Evolutionary conservation across 2,797 vertebrate species (phyloP), one percentile per base, ranked within the genome.

Genomic region (Aplochiton taeniatus): DNA sequence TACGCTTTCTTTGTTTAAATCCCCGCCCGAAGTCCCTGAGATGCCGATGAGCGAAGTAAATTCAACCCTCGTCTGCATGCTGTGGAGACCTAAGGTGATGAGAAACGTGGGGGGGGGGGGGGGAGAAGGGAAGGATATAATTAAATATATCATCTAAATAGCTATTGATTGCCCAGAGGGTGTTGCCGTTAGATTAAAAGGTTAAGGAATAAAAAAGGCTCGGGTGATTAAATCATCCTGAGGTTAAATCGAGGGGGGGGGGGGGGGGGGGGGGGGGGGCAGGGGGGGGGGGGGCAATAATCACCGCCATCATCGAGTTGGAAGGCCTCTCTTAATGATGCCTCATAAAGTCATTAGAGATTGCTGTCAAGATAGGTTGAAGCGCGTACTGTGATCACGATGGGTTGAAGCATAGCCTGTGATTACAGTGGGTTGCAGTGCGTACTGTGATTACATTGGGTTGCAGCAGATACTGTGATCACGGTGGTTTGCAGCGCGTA

Each of bases 131-230:
- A 51, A 41, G 72, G 58, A 83, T 77, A 84, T 82, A 77, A 88
- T 89, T 82, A 84, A 80, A 80, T 84, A 80, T 75, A 86, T 87
- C 71, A 83, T 83, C 82, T 78, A 87, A 88, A 89, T 85, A 83
- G 83, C 69, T 90, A 90, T 89, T 78, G 86, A 91, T 90, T 75
- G 75, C 86, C 72, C 86, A 86, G 86, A 85, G 83, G 86, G 80
- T 83, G 85, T 80, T 85, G 80, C 74, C 19, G 61, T 83, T 78
- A 86, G 88, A 90, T 92, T 91, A 91, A 91, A 92, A 90, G 82
- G 78, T 87, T 86, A 91, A 83, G 77, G 77, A 81, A 83, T 84
- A 81, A 88, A 88, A 81, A 62, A 10, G 76, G 77, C 87, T 74
- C 73, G 73, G 77, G 77, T 31, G 81, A 89, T 90, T 86, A 89